A percentile compares a stretch with the other conserved stretches of the same genome.
Evolutionary conservation across 2,113 vertebrate genomes (phyloP).

Genomic region (Delphinus delphis): DNA sequence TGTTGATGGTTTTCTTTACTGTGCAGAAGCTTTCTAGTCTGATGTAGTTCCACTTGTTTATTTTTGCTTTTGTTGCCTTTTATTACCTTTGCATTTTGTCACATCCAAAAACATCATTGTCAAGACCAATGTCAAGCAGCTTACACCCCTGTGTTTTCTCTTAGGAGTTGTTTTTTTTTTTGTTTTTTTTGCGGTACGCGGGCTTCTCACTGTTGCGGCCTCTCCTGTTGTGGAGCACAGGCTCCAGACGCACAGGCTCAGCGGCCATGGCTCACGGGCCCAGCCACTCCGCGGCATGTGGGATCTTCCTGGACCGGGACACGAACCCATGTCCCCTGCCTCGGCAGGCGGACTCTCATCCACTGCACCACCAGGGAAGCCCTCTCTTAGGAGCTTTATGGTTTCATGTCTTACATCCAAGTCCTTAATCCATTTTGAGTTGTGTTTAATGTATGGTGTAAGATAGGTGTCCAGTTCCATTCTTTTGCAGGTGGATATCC

Average conservation of each 20-base stretch:
- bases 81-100: neutral
- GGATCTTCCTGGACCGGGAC: too few species aligned
- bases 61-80: neutral
- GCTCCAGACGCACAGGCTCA: too few species aligned
- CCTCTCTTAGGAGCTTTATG: neutral
- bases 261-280: too few species aligned
- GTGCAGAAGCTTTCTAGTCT: neutral
- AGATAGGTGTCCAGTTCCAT: neutral
- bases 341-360: too few species aligned
- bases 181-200: too few species aligned
- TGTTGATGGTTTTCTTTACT: neutral
- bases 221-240: too few species aligned
- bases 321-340: too few species aligned
- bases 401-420: neutral
- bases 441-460: neutral
- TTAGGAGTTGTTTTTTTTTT: neutral
- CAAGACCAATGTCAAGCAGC: neutral
- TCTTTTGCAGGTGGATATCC: neutral
- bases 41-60: neutral
- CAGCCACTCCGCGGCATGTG: too few species aligned
- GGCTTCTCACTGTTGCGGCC: too few species aligned
- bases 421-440: neutral
- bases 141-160: neutral
- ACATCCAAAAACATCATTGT: neutral
- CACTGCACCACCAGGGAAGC: too few species aligned